Evolutionary conservation across 64 coral and sea anemone genomes (phyloP).

Genomic region (Orbicella faveolata): DNA sequence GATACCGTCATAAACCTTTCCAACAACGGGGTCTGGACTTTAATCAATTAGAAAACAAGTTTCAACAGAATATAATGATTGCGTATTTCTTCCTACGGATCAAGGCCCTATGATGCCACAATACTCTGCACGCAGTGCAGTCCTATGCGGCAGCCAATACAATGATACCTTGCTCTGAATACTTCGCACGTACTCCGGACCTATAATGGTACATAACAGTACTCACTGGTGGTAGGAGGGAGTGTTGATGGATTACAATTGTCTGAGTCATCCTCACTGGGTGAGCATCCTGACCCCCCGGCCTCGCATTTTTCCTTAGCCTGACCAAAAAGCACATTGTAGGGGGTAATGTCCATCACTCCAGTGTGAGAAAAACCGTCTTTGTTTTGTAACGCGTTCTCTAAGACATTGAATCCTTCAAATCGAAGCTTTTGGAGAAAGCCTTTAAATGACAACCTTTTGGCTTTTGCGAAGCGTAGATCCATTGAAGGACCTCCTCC

Average conservation of each 20-base stretch:
- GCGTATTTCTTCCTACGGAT: too few species aligned
- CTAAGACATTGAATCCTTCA: conserved; percentile 37
- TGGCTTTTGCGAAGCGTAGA: not conserved
- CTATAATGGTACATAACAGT: not conserved
- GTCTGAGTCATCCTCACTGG: conserved; percentile 17
- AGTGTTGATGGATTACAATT: not conserved
- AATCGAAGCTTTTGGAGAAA: conserved; percentile 53
- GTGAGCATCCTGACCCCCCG: not conserved
- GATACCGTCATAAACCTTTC: too few species aligned
- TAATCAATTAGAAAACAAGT: too few species aligned
- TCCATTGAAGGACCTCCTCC: conserved; percentile 41
- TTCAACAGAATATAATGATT: too few species aligned
- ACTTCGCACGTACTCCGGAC: not conserved
- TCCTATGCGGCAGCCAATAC: too few species aligned
- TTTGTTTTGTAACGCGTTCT: not conserved
- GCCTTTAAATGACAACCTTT: conserved; percentile 33
- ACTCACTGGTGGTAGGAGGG: not conserved
- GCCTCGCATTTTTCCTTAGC: not conserved
- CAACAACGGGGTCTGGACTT: too few species aligned
- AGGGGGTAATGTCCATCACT: not conserved
- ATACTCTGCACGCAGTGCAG: too few species aligned
- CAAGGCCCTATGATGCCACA: too few species aligned
- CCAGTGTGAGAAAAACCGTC: not conserved
- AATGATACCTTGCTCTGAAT: too few species aligned
- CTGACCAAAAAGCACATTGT: not conserved